Evolutionary conservation across 2,888 invertebrate species (phyloP).

Genomic region (Noctuana brunneofusca): DNA sequence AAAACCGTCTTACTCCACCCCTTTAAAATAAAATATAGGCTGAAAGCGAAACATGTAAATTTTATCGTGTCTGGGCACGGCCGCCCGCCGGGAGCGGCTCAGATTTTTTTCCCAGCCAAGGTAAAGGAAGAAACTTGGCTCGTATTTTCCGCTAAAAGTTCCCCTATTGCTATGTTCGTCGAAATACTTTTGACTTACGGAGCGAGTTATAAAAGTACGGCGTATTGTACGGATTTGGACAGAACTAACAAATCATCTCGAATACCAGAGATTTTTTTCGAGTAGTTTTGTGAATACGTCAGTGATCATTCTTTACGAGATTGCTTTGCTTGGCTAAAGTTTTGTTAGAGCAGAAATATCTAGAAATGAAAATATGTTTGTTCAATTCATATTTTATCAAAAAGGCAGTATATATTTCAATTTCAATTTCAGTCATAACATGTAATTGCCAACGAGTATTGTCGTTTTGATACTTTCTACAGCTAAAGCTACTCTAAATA

Average conservation of each 20-base stretch:
- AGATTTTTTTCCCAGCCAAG: conserved; percentile 68
- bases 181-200: conserved; percentile 76
- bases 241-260: conserved; percentile 64
- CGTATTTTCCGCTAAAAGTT: conserved; percentile 78
- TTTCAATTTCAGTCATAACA: not conserved
- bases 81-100: conserved; percentile 59
- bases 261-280: conserved; percentile 32
- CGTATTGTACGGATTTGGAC: conserved; percentile 58
- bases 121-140: conserved; percentile 74
- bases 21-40: conserved; percentile 79
- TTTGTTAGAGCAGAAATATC: not conserved
- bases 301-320: conserved; percentile 15
- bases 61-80: conserved; percentile 73
- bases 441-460: too few relatives aligned
- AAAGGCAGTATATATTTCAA: too few relatives aligned
- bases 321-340: conserved; percentile 2
- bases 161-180: conserved; percentile 68
- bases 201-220: conserved; percentile 69
- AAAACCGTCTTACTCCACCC: conserved; percentile 77
- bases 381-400: not conserved
- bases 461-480: too few relatives aligned
- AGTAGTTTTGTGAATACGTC: conserved; percentile 25
- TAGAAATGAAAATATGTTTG: not conserved
- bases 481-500: too few relatives aligned
- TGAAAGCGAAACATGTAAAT: conserved; percentile 80